Percentiles rank a stretch among this genome's conserved stretches.
Evolutionary conservation across 2,797 vertebrate species (phyloP).

Genomic region (Chiloscyllium punctatum): DNA sequence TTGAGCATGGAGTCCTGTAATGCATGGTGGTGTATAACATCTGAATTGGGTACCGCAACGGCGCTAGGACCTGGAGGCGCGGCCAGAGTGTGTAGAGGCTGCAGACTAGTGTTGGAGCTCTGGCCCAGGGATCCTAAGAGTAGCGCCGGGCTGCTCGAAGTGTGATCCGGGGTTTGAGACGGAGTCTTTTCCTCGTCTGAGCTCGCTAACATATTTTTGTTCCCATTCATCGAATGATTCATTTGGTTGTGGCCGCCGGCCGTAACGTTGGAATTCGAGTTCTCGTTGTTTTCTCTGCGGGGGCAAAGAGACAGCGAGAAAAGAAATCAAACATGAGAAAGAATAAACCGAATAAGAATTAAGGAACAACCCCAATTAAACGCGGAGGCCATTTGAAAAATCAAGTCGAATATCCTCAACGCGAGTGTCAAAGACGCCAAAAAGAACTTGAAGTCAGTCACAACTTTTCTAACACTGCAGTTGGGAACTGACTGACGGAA

Average conservation of each 20-base stretch:
- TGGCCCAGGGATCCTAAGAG: slow-evolving; percentile 56
- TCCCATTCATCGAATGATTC: slow-evolving; percentile 91
- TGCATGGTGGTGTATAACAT: slow-evolving; percentile 86
- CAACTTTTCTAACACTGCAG: background rate
- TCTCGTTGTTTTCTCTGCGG: slow-evolving; percentile 92
- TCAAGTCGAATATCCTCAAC: background rate
- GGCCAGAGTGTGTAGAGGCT: slow-evolving; percentile 81
- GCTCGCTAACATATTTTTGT: slow-evolving; percentile 92
- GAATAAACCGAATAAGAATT: background rate
- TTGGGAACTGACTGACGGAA: background rate
- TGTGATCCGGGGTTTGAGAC: slow-evolving; percentile 89
- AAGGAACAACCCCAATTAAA: background rate
- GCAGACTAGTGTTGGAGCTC: slow-evolving; percentile 74
- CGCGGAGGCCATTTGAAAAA: background rate
- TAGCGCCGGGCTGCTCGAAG: slow-evolving; percentile 82
- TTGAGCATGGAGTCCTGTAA: slow-evolving; percentile 98
- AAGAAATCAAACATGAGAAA: background rate
- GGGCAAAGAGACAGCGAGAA: slow-evolving; percentile 42
- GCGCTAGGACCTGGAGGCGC: slow-evolving; percentile 94
- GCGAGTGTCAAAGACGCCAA: background rate
- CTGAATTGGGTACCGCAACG: slow-evolving; percentile 78
- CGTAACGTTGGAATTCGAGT: slow-evolving; percentile 77
- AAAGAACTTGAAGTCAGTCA: background rate
- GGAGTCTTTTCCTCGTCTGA: slow-evolving; percentile 98
- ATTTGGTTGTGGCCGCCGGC: slow-evolving; percentile 77